Percentiles rank a stretch among this genome's conserved stretches.
These are phyloP conservation scores for Pristis pectinata DNA, from an alignment of 2,797 vertebrate genomes.

Conservation along the genomic window DNA sequence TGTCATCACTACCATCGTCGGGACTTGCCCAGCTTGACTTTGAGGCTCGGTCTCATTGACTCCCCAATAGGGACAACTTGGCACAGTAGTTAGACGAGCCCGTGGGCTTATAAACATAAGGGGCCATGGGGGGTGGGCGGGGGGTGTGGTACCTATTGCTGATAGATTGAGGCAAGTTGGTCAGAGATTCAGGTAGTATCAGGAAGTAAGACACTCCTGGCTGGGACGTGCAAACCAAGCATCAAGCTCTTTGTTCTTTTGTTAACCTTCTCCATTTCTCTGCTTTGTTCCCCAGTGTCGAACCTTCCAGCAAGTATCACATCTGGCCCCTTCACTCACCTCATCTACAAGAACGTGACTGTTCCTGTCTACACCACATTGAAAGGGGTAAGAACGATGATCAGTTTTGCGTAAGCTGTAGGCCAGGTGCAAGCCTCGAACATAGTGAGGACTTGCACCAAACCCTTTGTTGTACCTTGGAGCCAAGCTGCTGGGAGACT, in stretches of 20 bases:
- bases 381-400: conserved; percentile 78
- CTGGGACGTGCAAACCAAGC: not conserved
- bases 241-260: not conserved
- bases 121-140: too few species aligned
- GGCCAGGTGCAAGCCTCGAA: not conserved
- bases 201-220: not conserved
- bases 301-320: conserved; percentile 58
- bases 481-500: not conserved
- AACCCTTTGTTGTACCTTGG: not conserved
- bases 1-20: not conserved
- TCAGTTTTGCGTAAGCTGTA: too few species aligned
- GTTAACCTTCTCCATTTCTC: conserved; percentile 37
- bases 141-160: too few species aligned
- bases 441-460: not conserved
- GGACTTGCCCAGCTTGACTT: not conserved
- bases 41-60: not conserved
- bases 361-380: conserved; percentile 85
- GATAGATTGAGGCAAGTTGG: too few species aligned
- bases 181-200: too few species aligned
- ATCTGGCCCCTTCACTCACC: conserved; percentile 69
- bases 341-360: conserved; percentile 81
- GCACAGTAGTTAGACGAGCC: too few species aligned
- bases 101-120: too few species aligned
- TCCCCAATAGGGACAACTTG: too few species aligned
- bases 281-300: conserved; percentile 58